phyloP scores from a whole-genome alignment of 1,140 invertebrate species.

The Drosophila rufa region DNA sequence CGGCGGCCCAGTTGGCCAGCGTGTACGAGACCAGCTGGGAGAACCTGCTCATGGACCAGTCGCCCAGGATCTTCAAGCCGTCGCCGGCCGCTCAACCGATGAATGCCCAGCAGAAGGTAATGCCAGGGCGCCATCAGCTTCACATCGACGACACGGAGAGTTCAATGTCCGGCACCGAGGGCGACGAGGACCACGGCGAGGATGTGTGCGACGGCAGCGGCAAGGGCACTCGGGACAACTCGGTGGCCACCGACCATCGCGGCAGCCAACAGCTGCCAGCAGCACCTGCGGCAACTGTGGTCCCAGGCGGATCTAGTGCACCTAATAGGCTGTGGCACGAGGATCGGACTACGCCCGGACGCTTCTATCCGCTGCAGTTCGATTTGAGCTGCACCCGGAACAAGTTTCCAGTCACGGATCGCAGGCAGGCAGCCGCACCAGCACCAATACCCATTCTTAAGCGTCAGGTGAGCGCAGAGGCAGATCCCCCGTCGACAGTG shows the following conservation, averaged over 20 bases:
- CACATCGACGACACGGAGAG: constrained; percentile 51
- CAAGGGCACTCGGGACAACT: constrained; percentile 17
- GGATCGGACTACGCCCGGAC: constrained; percentile 68
- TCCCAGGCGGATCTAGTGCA: neutral
- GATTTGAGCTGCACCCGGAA: constrained; percentile 84
- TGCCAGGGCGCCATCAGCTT: constrained; percentile 27
- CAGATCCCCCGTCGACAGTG: neutral
- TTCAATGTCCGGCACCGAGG: constrained; percentile 19
- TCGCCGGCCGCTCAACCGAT: constrained; percentile 2
- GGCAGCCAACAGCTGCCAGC: constrained; percentile 31
- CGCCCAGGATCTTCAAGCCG: constrained; percentile 43
- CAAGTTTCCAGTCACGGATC: constrained; percentile 84
- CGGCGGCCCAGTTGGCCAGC: constrained; percentile 71
- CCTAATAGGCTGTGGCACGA: constrained; percentile 56
- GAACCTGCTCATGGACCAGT: constrained; percentile 75
- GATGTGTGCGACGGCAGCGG: constrained; percentile 62
- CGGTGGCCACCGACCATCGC: constrained; percentile 20
- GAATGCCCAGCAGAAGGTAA: neutral
- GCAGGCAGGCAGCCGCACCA: constrained; percentile 39
- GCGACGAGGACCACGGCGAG: constrained; percentile 40
- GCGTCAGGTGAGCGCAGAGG: constrained; percentile 31
- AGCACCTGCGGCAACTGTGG: neutral
- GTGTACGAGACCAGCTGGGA: constrained; percentile 84
- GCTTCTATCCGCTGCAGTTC: constrained; percentile 80
- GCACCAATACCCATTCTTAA: constrained; percentile 1